Evolutionary conservation across 1,140 invertebrate genomes (phyloP), one percentile per base, ranked within the genome.

Genomic region (Antheraea mylitta): DNA sequence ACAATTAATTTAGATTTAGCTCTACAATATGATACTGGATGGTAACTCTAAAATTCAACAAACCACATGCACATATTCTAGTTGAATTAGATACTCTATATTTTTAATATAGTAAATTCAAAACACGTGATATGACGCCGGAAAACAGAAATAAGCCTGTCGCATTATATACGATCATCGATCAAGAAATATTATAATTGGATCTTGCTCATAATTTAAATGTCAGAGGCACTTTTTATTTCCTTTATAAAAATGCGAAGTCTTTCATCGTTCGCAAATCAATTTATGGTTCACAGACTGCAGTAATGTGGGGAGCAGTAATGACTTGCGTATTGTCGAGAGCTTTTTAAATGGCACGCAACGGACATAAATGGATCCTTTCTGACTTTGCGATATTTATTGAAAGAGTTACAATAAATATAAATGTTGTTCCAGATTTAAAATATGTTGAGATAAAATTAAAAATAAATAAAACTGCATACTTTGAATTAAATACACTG

Each of bases 241-340:
- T 53, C 45, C 16, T 53, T 53, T 16, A 16, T 53, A 19, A 45
- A 53, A 19, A 19, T 38, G 64, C 64, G 19, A 53, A 62, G 69
- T 75, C 75, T 77, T 77, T 77, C 73, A 69, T 48, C 75, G 69
- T 70, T 77, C 64, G 68, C 64, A 70, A 79, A 77, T 79, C 75
- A 65, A 70, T 78, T 80, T 74, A 77, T 73, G 75, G 68, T 70
- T 37, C 45, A 22, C 13, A 61, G 48, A 69, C 64, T 67, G 61
- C 62, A 66, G 60, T 58, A 74, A 63, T 73, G 68, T 65, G 38
- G 60, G 63, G 58, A 65, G 66, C 63, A 59, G 62, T 62, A 64
- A 38, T 82, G 81, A 80, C 74, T 82, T 78, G 80, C 76, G 42
- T 64, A 71, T 74, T 68, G 16, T 61, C 63, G 69, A 66, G 58